A percentile compares a stretch with the other conserved stretches of the same genome.
These are phyloP conservation scores for Garrulus glandarius DNA, from an alignment of 2,797 vertebrate genomes.

Conservation along the genomic window DNA sequence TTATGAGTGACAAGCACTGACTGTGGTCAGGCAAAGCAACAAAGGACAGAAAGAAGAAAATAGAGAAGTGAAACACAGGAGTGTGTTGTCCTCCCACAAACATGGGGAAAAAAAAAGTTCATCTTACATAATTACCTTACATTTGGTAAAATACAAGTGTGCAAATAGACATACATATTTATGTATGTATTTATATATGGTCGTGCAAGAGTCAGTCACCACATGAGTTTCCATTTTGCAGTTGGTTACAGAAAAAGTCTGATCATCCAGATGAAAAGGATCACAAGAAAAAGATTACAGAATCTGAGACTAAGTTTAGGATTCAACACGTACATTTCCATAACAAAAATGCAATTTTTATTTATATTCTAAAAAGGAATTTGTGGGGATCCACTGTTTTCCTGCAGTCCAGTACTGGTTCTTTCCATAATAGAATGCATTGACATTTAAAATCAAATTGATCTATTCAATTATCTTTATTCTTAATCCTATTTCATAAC, in stretches of 20 bases:
- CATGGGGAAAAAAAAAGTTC: rapidly evolving
- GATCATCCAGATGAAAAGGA: background rate
- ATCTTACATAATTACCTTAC: background rate
- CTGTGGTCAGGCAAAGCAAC: background rate
- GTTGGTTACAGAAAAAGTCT: background rate
- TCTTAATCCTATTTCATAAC: background rate
- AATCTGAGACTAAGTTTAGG: background rate
- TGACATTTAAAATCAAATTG: background rate
- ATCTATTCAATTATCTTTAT: background rate
- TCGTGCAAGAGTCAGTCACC: background rate
- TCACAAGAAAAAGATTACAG: background rate
- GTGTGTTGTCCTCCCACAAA: background rate
- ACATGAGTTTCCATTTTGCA: background rate
- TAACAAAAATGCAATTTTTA: background rate
- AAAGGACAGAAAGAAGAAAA: background rate
- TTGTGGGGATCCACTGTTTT: background rate
- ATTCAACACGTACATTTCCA: background rate
- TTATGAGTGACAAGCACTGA: background rate
- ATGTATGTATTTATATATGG: background rate
- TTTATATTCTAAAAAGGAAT: background rate
- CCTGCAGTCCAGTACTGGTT: background rate
- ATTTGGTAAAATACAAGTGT: background rate
- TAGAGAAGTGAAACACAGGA: background rate
- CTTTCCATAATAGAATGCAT: background rate
- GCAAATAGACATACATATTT: background rate